Base-by-base conservation (phyloP, 1,140 invertebrate species). In the Ceratina australensis region DNA sequence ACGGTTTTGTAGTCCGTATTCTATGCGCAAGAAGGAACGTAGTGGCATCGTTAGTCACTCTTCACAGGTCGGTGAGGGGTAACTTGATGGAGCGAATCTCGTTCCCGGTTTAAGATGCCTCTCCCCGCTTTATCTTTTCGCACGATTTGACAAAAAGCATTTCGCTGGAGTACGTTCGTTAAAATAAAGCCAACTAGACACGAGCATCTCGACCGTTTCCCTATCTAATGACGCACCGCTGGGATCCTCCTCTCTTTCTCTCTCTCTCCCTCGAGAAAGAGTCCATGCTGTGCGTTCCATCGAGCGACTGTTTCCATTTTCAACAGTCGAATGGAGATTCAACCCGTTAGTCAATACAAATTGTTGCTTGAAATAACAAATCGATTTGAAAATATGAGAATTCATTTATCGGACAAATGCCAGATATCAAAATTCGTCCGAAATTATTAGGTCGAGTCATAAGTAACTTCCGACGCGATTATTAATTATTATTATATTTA, bases 101-200 rank as follows among this genome's bases (percentile, higher is more conserved):
- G 67, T 86, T 84, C 57, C 49, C 63, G 80, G 75, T 84, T 77
- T 77, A 85, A 79, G 42, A 67, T 69, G 73, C 60, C 54, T 47
- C 60, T 50, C 10, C 33, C 33, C 66, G 77, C 79, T 87, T 87
- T 88, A 87, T 87, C 86, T 87, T 88, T 81, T 87, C 86, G 82
- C 83, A 76, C 85, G 86, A 87, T 88, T 88, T 88, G 83, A 82
- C 85, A 81, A 79, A 82, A 84, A 84, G 75, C 69, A 74, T 74
- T 68, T 57, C 33, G 74, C 68, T 20, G 63, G 47, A 54, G 33
- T 77, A 61, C 42, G 63, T 78, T 82, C 71, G 60, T 50, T 74
- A 69, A 82, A 82, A 80, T 83, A 87, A 88, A 83, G 72, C 67
- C 74, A 63, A 71, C 66, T n/a, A 77, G 57, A 77, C 47, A 33